A percentile compares a stretch with the other conserved stretches of the same genome.
Conservation (phyloP, 1,140 invertebrate genomes). For the Drosophila takahashii region DNA sequence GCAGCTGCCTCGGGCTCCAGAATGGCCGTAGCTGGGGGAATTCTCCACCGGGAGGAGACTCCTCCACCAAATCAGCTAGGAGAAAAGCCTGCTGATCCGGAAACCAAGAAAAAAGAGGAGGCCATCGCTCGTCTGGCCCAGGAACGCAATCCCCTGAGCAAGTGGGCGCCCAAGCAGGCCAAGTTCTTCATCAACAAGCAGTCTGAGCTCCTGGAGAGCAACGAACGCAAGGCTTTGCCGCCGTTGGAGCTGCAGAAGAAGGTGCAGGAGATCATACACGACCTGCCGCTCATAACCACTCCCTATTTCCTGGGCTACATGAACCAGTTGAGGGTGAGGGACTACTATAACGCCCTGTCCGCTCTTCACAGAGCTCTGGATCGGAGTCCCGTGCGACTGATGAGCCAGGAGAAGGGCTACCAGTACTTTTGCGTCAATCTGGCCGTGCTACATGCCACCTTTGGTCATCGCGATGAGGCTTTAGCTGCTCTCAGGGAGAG, state of each 20-base stretch:
- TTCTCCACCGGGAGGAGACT: conserved; percentile 45
- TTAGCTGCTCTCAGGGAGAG: conserved; percentile 92
- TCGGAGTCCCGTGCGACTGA: conserved; percentile 87
- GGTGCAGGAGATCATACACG: conserved; percentile 91
- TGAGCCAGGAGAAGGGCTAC: conserved; percentile 87
- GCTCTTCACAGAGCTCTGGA: conserved; percentile 95
- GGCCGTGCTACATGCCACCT: conserved; percentile 93
- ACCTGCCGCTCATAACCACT: conserved; percentile 93
- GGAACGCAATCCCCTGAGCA: conserved; percentile 84
- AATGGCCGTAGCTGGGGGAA: conserved; percentile 54
- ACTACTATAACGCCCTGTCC: conserved; percentile 93
- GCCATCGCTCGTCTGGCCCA: conserved; percentile 4
- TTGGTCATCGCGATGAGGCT: conserved; percentile 93
- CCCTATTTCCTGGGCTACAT: conserved; percentile 96
- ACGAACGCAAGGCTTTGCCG: conserved; percentile 91
- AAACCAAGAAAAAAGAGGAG: conserved; percentile 17
- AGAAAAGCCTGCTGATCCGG: background rate
- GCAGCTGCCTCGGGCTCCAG: conserved; percentile 55
- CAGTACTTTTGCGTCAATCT: conserved; percentile 96
- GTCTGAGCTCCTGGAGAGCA: conserved; percentile 91
- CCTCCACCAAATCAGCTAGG: conserved; percentile 10
- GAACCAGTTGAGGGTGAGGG: conserved; percentile 94
- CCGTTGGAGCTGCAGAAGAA: conserved; percentile 91
- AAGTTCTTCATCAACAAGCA: conserved; percentile 95
- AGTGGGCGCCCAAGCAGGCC: conserved; percentile 93